These are phyloP conservation scores for Lateolabrax maculatus DNA, from an alignment of 2,797 vertebrate species.

Conservation along the genomic window DNA sequence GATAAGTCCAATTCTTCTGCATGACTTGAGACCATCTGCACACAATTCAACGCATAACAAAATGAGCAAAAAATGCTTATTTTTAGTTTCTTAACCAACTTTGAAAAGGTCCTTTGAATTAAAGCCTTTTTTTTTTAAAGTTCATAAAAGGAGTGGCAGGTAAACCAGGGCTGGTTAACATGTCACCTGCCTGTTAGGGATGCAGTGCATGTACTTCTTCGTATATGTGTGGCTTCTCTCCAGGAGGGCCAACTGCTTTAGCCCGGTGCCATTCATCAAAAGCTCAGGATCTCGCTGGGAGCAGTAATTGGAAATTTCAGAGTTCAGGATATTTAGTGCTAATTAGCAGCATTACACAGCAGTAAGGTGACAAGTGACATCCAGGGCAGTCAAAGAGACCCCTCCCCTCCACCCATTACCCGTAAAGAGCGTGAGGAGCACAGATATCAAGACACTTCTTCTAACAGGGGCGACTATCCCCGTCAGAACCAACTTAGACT, in stretches of 20 bases:
- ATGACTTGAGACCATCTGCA: slow-evolving; percentile 69
- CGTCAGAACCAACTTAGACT: slow-evolving; percentile 55
- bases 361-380: slow-evolving; percentile 74
- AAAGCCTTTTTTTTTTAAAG: slow-evolving; percentile 6
- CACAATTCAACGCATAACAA: slow-evolving; percentile 27
- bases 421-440: slow-evolving; percentile 30
- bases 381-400: slow-evolving; percentile 44
- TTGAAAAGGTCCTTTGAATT: slow-evolving; percentile 33
- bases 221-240: slow-evolving; percentile 34
- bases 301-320: slow-evolving; percentile 76
- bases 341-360: slow-evolving; percentile 73
- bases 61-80: slow-evolving; percentile 24
- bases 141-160: not conserved
- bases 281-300: slow-evolving; percentile 56
- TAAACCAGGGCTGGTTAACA: slow-evolving; percentile 20
- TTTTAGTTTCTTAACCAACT: not conserved
- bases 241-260: slow-evolving; percentile 39
- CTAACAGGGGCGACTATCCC: slow-evolving; percentile 43
- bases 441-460: slow-evolving; percentile 50
- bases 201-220: slow-evolving; percentile 14
- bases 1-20: slow-evolving; percentile 60
- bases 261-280: slow-evolving; percentile 64
- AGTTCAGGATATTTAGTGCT: slow-evolving; percentile 70
- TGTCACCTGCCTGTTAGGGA: slow-evolving; percentile 23
- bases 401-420: slow-evolving; percentile 41